A percentile compares a stretch with the other conserved stretches of the same genome.
phyloP scores from a whole-genome alignment of 2,888 invertebrate genomes.

The Aethes cnicana region DNA sequence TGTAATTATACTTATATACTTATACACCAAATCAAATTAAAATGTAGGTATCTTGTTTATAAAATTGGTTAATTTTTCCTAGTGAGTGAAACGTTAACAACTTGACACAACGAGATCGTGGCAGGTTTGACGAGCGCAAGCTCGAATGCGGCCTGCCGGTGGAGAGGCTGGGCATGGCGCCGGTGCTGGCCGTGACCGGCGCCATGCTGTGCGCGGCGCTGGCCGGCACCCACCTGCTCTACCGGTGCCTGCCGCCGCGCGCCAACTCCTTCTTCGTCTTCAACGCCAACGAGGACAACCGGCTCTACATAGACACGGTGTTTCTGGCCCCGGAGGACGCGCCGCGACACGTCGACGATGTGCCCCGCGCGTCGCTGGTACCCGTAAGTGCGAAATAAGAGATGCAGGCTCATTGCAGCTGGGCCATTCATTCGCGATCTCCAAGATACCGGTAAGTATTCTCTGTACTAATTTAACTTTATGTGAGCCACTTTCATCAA shows the following conservation, averaged over 20 bases:
- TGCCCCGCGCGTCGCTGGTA: slow-evolving; percentile 51
- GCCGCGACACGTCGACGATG: slow-evolving; percentile 37
- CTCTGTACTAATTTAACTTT: too few relatives aligned
- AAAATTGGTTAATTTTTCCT: too few relatives aligned
- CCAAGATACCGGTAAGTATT: too few relatives aligned
- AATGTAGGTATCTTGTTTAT: too few relatives aligned
- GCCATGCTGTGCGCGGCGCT: slow-evolving; percentile 50
- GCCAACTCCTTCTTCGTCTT: slow-evolving; percentile 71
- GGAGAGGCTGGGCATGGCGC: slow-evolving; percentile 50
- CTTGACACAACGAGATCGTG: too few relatives aligned
- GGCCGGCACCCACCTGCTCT: slow-evolving; percentile 54
- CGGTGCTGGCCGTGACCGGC: slow-evolving; percentile 53
- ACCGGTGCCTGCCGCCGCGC: slow-evolving; percentile 57
- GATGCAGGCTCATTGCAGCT: too few relatives aligned
- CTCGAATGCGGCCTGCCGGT: slow-evolving; percentile 51
- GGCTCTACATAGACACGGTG: slow-evolving; percentile 57
- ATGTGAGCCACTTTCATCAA: too few relatives aligned
- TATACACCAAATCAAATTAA: too few relatives aligned
- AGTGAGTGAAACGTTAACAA: too few relatives aligned
- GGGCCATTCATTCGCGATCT: too few relatives aligned
- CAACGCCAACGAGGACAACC: slow-evolving; percentile 71
- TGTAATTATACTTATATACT: too few relatives aligned
- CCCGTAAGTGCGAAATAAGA: slow-evolving; percentile 55
- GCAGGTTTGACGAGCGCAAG: slow-evolving; percentile 61
- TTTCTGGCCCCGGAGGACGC: slow-evolving; percentile 39